Percentiles rank a stretch among this genome's conserved stretches.
Conservation (phyloP, 53 echinoderm and acorn worm genomes). For the Holothuria leucospilota region DNA sequence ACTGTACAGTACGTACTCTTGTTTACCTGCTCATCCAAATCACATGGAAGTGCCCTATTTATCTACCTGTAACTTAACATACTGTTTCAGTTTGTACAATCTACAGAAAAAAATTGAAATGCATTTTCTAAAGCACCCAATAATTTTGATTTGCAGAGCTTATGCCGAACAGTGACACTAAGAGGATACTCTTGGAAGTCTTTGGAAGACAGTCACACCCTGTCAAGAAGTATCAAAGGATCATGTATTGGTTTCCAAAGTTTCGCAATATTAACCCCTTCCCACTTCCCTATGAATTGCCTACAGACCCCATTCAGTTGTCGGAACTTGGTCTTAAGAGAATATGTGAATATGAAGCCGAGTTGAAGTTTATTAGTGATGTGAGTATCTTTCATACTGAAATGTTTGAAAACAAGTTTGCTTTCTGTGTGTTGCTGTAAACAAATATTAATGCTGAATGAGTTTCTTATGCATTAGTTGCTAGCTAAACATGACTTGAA, state of each 20-base stretch:
- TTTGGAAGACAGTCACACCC: slow-evolving; percentile 89
- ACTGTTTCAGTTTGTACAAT: too few relatives aligned
- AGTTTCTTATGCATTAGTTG: too few relatives aligned
- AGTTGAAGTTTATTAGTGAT: slow-evolving; percentile 76
- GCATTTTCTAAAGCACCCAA: too few relatives aligned
- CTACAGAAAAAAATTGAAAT: too few relatives aligned
- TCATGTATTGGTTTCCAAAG: slow-evolving; percentile 99
- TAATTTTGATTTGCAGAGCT: slow-evolving; percentile 63
- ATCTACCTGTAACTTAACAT: too few relatives aligned
- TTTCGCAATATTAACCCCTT: slow-evolving; percentile 98
- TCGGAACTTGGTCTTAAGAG: slow-evolving; percentile 90
- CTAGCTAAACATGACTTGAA: too few relatives aligned
- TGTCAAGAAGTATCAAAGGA: slow-evolving; percentile 93
- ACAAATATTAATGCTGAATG: too few relatives aligned
- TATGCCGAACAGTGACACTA: slow-evolving; percentile 92
- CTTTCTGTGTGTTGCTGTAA: too few relatives aligned
- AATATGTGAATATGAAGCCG: slow-evolving; percentile 94
- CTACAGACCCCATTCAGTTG: slow-evolving; percentile 75
- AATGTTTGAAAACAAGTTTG: too few relatives aligned
- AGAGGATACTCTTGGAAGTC: slow-evolving; percentile 76
- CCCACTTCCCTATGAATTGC: slow-evolving; percentile 90
- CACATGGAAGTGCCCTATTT: too few relatives aligned
- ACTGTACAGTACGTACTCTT: too few relatives aligned
- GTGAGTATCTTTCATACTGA: slow-evolving; percentile 16
- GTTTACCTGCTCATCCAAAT: too few relatives aligned